Percentiles rank a stretch among this genome's conserved stretches.
phyloP scores from a whole-genome alignment of 2,113 vertebrate species.

The Chiloscyllium plagiosum region DNA sequence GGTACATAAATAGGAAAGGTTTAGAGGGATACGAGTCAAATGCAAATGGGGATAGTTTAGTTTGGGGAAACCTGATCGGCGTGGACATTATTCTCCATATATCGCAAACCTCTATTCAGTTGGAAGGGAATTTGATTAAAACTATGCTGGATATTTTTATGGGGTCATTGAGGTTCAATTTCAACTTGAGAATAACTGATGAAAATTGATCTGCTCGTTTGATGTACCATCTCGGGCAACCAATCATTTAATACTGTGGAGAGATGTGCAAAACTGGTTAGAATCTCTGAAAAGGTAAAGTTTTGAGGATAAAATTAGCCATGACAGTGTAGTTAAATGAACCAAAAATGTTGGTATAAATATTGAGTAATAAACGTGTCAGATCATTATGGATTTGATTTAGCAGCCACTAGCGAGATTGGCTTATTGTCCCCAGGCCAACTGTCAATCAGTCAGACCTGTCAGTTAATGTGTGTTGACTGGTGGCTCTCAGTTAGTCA shows the following conservation, averaged over 20 bases:
- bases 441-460: background rate
- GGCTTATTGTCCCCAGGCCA: background rate
- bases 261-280: background rate
- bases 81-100: background rate
- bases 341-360: background rate
- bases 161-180: background rate
- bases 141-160: background rate
- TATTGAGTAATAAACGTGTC: background rate
- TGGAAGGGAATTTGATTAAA: background rate
- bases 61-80: too few species aligned
- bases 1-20: too few species aligned
- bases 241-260: background rate
- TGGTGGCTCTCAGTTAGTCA: background rate
- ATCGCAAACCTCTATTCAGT: background rate
- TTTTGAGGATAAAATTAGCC: background rate
- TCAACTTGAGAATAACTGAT: background rate
- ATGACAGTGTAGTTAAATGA: background rate
- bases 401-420: background rate
- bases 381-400: conserved; percentile 1
- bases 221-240: background rate
- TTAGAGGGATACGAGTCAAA: too few species aligned
- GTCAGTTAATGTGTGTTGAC: background rate
- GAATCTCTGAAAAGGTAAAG: background rate
- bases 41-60: too few species aligned
- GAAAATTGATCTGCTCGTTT: background rate